Percentiles rank a stretch among this genome's conserved stretches.
Conservation (phyloP, 2,113 vertebrate genomes). For the Sorex fumeus region DNA sequence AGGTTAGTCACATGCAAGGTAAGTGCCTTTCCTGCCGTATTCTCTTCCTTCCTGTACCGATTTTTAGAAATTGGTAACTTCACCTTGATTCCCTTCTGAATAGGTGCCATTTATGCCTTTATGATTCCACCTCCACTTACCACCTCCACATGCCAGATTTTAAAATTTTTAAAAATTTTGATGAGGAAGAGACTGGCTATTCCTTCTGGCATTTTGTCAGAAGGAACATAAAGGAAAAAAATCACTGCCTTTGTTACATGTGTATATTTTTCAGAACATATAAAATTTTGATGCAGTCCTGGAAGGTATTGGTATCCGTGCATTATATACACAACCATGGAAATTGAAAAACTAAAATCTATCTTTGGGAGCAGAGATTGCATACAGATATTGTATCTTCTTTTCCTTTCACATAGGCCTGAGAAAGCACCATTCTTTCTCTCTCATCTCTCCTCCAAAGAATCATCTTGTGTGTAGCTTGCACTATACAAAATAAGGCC, state of each 20-base stretch:
- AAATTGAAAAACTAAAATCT: conserved; percentile 52
- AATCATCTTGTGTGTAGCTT: conserved; percentile 59
- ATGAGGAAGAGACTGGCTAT: neutral
- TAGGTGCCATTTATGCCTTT: conserved; percentile 29
- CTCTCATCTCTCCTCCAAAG: conserved; percentile 63
- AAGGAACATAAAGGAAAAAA: conserved; percentile 21
- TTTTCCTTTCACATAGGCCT: conserved; percentile 14
- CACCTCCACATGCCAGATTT: neutral
- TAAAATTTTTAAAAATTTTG: conserved; percentile 22
- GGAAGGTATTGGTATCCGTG: conserved; percentile 21
- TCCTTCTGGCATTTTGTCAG: conserved; percentile 59
- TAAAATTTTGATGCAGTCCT: conserved; percentile 66
- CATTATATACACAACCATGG: conserved; percentile 1
- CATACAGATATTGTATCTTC: conserved; percentile 55
- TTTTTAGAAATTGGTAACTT: conserved; percentile 65
- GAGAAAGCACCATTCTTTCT: conserved; percentile 56
- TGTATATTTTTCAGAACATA: conserved; percentile 60
- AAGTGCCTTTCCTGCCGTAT: no score
- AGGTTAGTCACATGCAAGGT: no score
- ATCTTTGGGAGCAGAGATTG: conserved; percentile 59
- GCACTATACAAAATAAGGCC: conserved; percentile 48
- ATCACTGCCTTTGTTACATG: conserved; percentile 22
- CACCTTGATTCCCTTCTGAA: conserved; percentile 44
- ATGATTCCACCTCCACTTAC: conserved; percentile 51
- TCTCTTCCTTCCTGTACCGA: neutral